A percentile compares a stretch with the other conserved stretches of the same genome.
These are phyloP conservation scores for Halichoerus grypus DNA, from an alignment of 2,113 vertebrate species.

Conservation along the genomic window DNA sequence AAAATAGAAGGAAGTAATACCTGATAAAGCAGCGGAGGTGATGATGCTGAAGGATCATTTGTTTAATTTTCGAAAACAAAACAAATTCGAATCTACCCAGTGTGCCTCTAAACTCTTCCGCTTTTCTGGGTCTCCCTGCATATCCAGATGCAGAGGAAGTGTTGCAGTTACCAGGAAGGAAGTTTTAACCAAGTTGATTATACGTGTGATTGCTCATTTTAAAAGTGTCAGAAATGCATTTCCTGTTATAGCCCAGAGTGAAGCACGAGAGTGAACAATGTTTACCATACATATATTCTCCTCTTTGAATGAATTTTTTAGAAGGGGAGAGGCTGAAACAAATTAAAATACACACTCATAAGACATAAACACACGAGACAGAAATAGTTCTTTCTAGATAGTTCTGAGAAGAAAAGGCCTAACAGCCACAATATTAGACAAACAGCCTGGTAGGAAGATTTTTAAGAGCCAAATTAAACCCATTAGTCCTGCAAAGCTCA, in stretches of 20 bases:
- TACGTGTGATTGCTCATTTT: slow-evolving; percentile 88
- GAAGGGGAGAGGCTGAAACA: slow-evolving; percentile 22
- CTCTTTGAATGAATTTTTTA: slow-evolving; percentile 35
- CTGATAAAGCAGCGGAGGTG: slow-evolving; percentile 81
- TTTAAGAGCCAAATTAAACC: slow-evolving; percentile 40
- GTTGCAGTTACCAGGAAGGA: slow-evolving; percentile 91
- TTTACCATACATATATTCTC: slow-evolving; percentile 19
- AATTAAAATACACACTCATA: slow-evolving; percentile 17
- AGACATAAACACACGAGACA: neutral
- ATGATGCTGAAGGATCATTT: slow-evolving; percentile 87
- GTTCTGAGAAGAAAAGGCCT: slow-evolving; percentile 32
- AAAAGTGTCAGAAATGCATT: slow-evolving; percentile 88
- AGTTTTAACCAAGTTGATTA: slow-evolving; percentile 91
- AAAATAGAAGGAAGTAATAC: slow-evolving; percentile 86
- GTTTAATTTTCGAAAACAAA: slow-evolving; percentile 84
- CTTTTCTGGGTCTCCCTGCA: slow-evolving; percentile 86
- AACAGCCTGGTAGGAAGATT: neutral
- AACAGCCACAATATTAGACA: neutral
- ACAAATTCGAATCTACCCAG: slow-evolving; percentile 74
- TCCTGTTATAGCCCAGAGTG: slow-evolving; percentile 85
- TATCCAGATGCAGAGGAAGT: slow-evolving; percentile 91
- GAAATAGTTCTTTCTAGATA: neutral
- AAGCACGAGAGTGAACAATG: neutral
- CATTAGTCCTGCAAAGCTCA: neutral
- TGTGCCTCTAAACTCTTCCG: slow-evolving; percentile 85